phyloP scores from a whole-genome alignment of 92 coral and sea anemone genomes.

The Virgularia gustaviana region DNA sequence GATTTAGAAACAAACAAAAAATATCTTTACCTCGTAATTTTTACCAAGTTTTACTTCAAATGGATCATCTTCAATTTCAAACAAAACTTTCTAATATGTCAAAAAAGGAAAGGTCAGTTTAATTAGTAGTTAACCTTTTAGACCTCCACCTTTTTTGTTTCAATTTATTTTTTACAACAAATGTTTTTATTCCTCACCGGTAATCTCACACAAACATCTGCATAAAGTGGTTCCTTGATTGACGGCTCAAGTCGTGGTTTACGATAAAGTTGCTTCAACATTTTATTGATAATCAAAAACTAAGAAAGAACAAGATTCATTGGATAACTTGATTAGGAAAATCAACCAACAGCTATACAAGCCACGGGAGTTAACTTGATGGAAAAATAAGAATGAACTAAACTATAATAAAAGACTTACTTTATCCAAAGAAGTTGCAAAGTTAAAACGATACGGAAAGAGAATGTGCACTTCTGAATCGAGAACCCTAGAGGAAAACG shows the following conservation, averaged over 20 bases:
- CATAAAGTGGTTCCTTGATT: conserved; percentile 69
- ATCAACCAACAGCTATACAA: too few relatives aligned
- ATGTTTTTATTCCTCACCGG: conserved; percentile 42
- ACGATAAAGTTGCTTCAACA: conserved; percentile 74
- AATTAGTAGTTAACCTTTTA: too few relatives aligned
- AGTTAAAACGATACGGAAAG: conserved; percentile 84
- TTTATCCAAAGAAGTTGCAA: conserved; percentile 84
- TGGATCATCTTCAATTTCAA: conserved; percentile 91
- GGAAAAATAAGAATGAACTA: too few relatives aligned
- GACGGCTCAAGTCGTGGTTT: conserved; percentile 65
- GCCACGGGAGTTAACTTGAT: too few relatives aligned
- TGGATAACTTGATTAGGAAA: neutral
- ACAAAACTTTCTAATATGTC: conserved; percentile 63
- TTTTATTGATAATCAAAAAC: conserved; percentile 52
- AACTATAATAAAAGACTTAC: too few relatives aligned
- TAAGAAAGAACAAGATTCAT: neutral
- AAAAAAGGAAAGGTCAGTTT: neutral
- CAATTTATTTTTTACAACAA: too few relatives aligned
- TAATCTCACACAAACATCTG: conserved; percentile 81
- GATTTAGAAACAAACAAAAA: neutral
- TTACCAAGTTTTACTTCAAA: conserved; percentile 95
- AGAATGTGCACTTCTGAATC: conserved; percentile 52
- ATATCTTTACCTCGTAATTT: conserved; percentile 80
- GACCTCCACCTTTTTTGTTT: neutral
- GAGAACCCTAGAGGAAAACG: conserved; percentile 60